These are phyloP conservation scores for Aporophyla nigra DNA, from an alignment of 2,888 invertebrate genomes.

Conservation along the genomic window DNA sequence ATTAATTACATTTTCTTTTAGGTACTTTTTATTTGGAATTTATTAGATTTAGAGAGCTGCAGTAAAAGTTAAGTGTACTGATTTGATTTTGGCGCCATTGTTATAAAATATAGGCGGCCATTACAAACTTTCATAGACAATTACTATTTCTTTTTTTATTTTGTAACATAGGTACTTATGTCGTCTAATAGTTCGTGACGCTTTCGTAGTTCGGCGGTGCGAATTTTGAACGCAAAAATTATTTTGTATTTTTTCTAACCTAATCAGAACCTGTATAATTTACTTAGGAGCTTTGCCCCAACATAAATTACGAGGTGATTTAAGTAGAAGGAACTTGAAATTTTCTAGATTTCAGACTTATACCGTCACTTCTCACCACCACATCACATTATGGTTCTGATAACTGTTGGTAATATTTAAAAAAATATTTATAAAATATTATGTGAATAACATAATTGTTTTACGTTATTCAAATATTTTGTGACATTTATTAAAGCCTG, in stretches of 20 bases:
- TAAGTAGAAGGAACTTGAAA: slow-evolving; percentile 88
- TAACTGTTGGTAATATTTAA: slow-evolving; percentile 83
- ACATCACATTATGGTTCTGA: slow-evolving; percentile 85
- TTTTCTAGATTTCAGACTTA: slow-evolving; percentile 81
- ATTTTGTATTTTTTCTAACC: slow-evolving; percentile 84
- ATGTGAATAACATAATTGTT: slow-evolving; percentile 61
- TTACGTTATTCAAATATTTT: slow-evolving; percentile 72
- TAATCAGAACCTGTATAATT: slow-evolving; percentile 92
- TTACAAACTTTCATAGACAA: slow-evolving; percentile 61
- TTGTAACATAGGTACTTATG: slow-evolving; percentile 63
- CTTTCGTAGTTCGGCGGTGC: slow-evolving; percentile 83
- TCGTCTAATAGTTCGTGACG: slow-evolving; percentile 80
- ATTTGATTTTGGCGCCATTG: slow-evolving; percentile 64
- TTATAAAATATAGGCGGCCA: slow-evolving; percentile 62
- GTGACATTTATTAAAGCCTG: slow-evolving; percentile 84
- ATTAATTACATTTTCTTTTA: slow-evolving; percentile 80
- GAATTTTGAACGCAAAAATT: slow-evolving; percentile 79
- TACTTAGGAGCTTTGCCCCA: slow-evolving; percentile 85
- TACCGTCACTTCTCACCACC: slow-evolving; percentile 88
- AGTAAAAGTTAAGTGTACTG: slow-evolving; percentile 56
- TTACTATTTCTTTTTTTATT: slow-evolving; percentile 53
- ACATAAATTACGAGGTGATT: slow-evolving; percentile 91
- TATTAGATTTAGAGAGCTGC: slow-evolving; percentile 79
- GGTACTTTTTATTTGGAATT: slow-evolving; percentile 77
- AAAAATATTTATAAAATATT: slow-evolving; percentile 70